Evolutionary conservation across 2,797 vertebrate genomes (phyloP).

Genomic region (Oophaga sylvatica): DNA sequence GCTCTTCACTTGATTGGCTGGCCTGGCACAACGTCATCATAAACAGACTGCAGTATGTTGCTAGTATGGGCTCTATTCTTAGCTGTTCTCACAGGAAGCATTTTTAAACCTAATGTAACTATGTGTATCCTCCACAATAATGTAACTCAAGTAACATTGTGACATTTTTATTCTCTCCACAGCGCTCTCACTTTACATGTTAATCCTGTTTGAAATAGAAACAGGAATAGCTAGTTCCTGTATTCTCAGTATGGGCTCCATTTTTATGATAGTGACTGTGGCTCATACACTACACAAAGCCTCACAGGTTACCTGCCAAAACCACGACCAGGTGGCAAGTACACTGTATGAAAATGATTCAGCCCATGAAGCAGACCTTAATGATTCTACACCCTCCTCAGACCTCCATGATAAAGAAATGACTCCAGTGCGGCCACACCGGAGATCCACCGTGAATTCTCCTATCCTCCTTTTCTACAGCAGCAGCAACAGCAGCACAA

Average conservation of each 20-base stretch:
- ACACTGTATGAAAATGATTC: slow-evolving; percentile 80
- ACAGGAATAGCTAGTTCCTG: slow-evolving; percentile 82
- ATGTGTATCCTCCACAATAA: background rate
- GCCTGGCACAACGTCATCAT: no score
- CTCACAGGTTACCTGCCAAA: slow-evolving; percentile 63
- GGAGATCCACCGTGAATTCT: slow-evolving; percentile 74
- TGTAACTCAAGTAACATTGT: background rate
- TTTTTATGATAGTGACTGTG: slow-evolving; percentile 78
- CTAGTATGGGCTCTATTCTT: background rate
- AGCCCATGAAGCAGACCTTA: slow-evolving; percentile 56
- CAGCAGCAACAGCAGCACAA: slow-evolving; percentile 62
- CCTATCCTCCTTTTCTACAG: slow-evolving; percentile 72
- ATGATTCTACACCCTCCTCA: slow-evolving; percentile 59
- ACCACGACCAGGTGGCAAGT: slow-evolving; percentile 66
- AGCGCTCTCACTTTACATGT: slow-evolving; percentile 89
- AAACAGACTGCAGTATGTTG: background rate
- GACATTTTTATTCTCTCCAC: slow-evolving; percentile 30
- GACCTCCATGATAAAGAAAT: slow-evolving; percentile 71
- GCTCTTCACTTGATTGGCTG: no score
- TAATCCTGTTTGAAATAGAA: slow-evolving; percentile 84
- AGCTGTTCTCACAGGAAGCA: background rate
- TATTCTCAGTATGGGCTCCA: slow-evolving; percentile 81
- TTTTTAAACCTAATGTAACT: no score
- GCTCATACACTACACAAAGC: slow-evolving; percentile 80
- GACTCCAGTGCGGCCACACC: slow-evolving; percentile 72